A percentile compares a stretch with the other conserved stretches of the same genome.
Conservation (phyloP, 2,888 invertebrate species). For the Drosophila kambysellisi region DNA sequence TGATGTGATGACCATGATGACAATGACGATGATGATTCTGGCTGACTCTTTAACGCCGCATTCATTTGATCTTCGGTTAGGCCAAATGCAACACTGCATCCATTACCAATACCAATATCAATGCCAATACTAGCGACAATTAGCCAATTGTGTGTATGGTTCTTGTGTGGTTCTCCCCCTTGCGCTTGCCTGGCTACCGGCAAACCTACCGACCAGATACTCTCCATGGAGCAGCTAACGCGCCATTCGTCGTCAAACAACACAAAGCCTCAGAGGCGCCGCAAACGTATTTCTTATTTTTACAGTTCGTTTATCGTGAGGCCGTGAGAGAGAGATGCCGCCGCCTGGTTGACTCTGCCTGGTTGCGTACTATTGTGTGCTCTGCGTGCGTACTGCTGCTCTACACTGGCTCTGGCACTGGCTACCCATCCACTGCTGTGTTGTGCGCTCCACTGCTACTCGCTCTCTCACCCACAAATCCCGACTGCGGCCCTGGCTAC, state of each 20-base stretch:
- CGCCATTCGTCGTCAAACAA: slow-evolving; percentile 37
- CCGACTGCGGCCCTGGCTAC: slow-evolving; percentile 56
- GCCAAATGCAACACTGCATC: slow-evolving; percentile 24
- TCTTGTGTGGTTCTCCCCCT: slow-evolving; percentile 30
- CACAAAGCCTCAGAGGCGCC: slow-evolving; percentile 64
- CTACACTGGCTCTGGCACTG: slow-evolving; percentile 34
- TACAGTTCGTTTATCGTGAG: slow-evolving; percentile 73
- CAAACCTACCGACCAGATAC: slow-evolving; percentile 50
- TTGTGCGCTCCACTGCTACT: slow-evolving; percentile 21
- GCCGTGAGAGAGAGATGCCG: slow-evolving; percentile 60
- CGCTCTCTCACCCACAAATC: slow-evolving; percentile 50
- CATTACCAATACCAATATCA: slow-evolving; percentile 3
- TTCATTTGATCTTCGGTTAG: slow-evolving; percentile 50
- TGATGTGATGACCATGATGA: slow-evolving; percentile 42
- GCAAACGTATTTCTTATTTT: slow-evolving; percentile 80
- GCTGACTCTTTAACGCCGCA: slow-evolving; percentile 48
- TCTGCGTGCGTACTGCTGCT: slow-evolving; percentile 31
- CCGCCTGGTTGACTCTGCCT: slow-evolving; percentile 61
- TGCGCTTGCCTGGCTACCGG: slow-evolving; percentile 31
- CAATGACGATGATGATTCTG: slow-evolving; percentile 60
- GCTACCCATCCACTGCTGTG: slow-evolving; percentile 15
- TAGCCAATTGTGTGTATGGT: slow-evolving; percentile 29
- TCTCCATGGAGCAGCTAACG: slow-evolving; percentile 54
- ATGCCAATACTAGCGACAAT: slow-evolving; percentile 20
- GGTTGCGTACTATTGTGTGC: slow-evolving; percentile 43